A percentile compares a stretch with the other conserved stretches of the same genome.
These are phyloP conservation scores for Dermatophagoides farinae DNA, from an alignment of 1,140 invertebrate species.

Conservation along the genomic window DNA sequence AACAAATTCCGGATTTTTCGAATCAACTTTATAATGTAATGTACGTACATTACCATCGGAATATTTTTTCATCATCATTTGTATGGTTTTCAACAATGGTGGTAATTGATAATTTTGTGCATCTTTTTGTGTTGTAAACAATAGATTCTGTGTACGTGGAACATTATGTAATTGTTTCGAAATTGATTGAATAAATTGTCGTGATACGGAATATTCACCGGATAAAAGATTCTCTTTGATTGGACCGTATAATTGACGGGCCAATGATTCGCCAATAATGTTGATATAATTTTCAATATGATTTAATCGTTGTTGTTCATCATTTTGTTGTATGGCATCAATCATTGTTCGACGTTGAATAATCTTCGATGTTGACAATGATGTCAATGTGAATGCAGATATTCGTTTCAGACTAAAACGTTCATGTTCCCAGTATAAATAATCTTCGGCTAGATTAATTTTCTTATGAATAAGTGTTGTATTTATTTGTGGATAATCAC, in stretches of 20 bases:
- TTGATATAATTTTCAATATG: slow-evolving; percentile 33
- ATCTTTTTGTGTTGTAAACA: slow-evolving; percentile 24
- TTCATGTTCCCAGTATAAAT: slow-evolving; percentile 90
- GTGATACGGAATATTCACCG: slow-evolving; percentile 4
- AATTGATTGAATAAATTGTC: slow-evolving; percentile 3
- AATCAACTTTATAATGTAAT: slow-evolving; percentile 14
- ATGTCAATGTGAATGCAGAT: slow-evolving; percentile 26
- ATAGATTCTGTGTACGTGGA: slow-evolving; percentile 8
- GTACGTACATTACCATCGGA: slow-evolving; percentile 1
- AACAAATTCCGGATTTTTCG: slow-evolving; percentile 70
- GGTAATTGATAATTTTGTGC: slow-evolving; percentile 8
- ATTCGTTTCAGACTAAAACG: slow-evolving; percentile 74
- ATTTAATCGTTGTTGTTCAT: too few species aligned
- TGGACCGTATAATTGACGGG: slow-evolving; percentile 42
- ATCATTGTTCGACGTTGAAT: slow-evolving; percentile 25
- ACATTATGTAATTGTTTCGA: neutral
- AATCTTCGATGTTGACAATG: slow-evolving; percentile 12
- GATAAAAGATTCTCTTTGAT: slow-evolving; percentile 7
- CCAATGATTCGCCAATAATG: slow-evolving; percentile 57
- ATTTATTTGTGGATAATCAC: slow-evolving; percentile 20
- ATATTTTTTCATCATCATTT: slow-evolving; percentile 19
- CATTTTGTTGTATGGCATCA: slow-evolving; percentile 26
- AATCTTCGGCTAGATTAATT: slow-evolving; percentile 85
- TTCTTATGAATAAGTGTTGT: slow-evolving; percentile 79
- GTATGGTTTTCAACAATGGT: neutral